Percentiles rank a stretch among this genome's conserved stretches.
Conservation (phyloP, 2,797 vertebrate genomes). For the Xenentodon cancila region DNA sequence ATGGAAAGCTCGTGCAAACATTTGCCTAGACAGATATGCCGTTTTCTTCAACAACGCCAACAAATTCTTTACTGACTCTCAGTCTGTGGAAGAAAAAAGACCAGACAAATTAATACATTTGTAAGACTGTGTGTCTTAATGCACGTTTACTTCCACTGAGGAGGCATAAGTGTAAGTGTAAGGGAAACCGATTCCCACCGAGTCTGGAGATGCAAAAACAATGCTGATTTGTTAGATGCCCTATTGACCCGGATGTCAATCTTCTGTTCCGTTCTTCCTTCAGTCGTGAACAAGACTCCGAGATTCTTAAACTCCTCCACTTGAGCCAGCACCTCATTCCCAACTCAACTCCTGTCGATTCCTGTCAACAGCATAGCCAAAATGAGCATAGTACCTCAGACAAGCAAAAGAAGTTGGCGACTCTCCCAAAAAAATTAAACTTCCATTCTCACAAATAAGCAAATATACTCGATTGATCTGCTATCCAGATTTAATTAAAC, state of each 20-base stretch:
- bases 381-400: background rate
- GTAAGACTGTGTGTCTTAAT: too few relatives aligned
- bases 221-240: too few relatives aligned
- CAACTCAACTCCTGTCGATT: background rate
- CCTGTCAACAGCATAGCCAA: too few relatives aligned
- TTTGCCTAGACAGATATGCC: background rate
- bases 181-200: too few relatives aligned
- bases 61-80: conserved; percentile 15
- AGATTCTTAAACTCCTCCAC: too few relatives aligned
- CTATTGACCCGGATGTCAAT: too few relatives aligned
- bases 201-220: too few relatives aligned
- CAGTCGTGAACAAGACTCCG: too few relatives aligned
- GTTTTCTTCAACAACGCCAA: background rate
- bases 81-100: background rate
- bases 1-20: conserved; percentile 51
- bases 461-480: background rate
- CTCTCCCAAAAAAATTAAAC: background rate
- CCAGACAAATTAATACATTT: too few relatives aligned
- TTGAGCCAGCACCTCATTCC: too few relatives aligned
- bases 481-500: background rate
- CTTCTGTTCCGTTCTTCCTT: too few relatives aligned
- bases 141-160: background rate
- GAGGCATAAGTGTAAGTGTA: too few relatives aligned
- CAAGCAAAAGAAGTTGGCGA: background rate
- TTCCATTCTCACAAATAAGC: background rate